Conservation (phyloP, 2,113 vertebrate species). For the Pelecanoides urinatrix region DNA sequence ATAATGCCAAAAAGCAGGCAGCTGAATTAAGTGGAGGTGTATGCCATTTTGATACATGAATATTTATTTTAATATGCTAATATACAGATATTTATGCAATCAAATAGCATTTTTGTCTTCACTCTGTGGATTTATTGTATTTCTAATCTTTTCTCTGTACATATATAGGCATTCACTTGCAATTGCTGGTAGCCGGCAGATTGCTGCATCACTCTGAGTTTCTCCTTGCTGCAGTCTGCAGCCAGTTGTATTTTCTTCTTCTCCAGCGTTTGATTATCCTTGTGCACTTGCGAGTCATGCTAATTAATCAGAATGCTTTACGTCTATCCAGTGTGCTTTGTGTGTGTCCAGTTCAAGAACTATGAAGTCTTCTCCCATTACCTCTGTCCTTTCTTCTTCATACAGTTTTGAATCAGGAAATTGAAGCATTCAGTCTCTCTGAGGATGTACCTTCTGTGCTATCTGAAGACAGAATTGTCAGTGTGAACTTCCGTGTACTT, state of each 20-base stretch:
- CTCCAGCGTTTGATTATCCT: neutral
- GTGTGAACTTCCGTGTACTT: slow-evolving; percentile 92
- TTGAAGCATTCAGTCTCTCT: slow-evolving; percentile 82
- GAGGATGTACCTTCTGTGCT: slow-evolving; percentile 71
- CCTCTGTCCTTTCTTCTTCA: neutral
- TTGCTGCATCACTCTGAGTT: neutral
- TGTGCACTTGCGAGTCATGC: neutral
- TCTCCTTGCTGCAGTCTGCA: neutral
- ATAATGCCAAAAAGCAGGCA: neutral
- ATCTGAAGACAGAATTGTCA: slow-evolving; percentile 83
- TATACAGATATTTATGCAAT: neutral
- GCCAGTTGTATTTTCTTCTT: neutral
- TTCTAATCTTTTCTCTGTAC: neutral
- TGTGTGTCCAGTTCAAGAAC: neutral
- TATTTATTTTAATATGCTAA: slow-evolving; percentile 11
- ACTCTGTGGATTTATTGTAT: neutral
- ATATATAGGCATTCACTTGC: neutral
- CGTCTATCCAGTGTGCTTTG: neutral
- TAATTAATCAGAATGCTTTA: neutral
- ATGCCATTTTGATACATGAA: neutral
- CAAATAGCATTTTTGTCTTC: neutral
- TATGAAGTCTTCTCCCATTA: neutral
- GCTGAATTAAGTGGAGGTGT: neutral
- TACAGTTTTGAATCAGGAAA: slow-evolving; percentile 82
- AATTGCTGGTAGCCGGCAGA: neutral